Evolutionary conservation across 2,113 vertebrate genomes (phyloP).

Genomic region (Tringa solitaria): DNA sequence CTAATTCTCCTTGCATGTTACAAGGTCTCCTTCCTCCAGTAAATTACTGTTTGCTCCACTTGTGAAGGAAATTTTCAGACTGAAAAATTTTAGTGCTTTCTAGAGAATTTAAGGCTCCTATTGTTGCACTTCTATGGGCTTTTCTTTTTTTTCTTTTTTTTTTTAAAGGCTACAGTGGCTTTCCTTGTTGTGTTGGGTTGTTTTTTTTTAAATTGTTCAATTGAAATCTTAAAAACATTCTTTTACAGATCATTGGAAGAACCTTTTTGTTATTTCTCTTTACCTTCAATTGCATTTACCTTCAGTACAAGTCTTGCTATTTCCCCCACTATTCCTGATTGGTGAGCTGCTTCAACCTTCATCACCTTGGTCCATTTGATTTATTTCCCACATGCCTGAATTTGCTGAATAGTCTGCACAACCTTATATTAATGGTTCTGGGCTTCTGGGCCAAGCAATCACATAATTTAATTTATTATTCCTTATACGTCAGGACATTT

Average conservation of each 20-base stretch:
- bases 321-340: not conserved
- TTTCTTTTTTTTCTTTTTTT: not conserved
- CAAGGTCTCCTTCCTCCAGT: not conserved
- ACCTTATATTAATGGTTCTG: not conserved
- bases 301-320: not conserved
- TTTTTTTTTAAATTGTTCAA: not conserved
- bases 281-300: not conserved
- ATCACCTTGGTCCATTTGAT: not conserved
- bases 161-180: not conserved
- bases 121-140: not conserved
- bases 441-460: not conserved
- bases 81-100: not conserved
- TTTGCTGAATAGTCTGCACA: not conserved
- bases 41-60: constrained; percentile 8
- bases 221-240: not conserved
- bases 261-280: not conserved
- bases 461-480: not conserved
- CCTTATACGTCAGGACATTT: not conserved
- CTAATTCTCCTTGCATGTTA: not conserved
- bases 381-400: not conserved
- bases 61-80: not conserved
- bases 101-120: not conserved
- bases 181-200: not conserved
- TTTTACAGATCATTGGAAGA: not conserved
- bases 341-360: not conserved